A percentile compares a stretch with the other conserved stretches of the same genome.
Evolutionary conservation across 2,888 invertebrate species (phyloP).

Genomic region (Apamea epomidion): DNA sequence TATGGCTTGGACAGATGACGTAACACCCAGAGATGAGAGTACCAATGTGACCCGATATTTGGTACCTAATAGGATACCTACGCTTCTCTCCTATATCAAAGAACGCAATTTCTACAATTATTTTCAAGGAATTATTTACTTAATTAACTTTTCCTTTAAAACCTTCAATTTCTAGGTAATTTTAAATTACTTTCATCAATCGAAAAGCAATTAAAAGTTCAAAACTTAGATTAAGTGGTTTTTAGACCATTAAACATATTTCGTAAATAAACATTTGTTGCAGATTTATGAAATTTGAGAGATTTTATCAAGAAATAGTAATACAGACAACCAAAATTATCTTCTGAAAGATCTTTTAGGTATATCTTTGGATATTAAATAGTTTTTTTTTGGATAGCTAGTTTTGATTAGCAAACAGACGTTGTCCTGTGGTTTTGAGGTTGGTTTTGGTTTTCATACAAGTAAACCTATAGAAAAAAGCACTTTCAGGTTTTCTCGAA

Average conservation of each 20-base stretch:
- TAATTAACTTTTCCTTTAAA: conserved; percentile 9
- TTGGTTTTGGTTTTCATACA: no score
- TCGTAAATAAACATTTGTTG: conserved; percentile 26
- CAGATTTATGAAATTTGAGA: neutral
- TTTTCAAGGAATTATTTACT: conserved; percentile 8
- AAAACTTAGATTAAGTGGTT: conserved; percentile 48
- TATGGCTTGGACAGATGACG: conserved; percentile 17
- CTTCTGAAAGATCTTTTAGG: neutral
- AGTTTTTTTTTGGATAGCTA: no score
- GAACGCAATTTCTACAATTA: neutral
- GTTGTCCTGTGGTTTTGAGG: neutral
- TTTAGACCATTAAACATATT: conserved; percentile 31
- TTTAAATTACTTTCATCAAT: conserved; percentile 47
- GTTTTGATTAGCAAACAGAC: neutral
- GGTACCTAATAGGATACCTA: no score
- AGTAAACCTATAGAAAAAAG: neutral
- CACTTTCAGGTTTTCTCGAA: neutral
- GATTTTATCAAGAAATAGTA: neutral
- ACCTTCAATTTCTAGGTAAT: conserved; percentile 6
- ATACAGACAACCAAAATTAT: neutral
- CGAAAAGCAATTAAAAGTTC: conserved; percentile 48
- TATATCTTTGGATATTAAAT: no score
- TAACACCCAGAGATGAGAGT: conserved; percentile 9
- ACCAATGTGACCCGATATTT: neutral
- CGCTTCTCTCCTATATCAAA: neutral